A percentile compares a stretch with the other conserved stretches of the same genome.
phyloP scores from a whole-genome alignment of 2,888 invertebrate genomes.

The Dryocosmus kuriphilus region DNA sequence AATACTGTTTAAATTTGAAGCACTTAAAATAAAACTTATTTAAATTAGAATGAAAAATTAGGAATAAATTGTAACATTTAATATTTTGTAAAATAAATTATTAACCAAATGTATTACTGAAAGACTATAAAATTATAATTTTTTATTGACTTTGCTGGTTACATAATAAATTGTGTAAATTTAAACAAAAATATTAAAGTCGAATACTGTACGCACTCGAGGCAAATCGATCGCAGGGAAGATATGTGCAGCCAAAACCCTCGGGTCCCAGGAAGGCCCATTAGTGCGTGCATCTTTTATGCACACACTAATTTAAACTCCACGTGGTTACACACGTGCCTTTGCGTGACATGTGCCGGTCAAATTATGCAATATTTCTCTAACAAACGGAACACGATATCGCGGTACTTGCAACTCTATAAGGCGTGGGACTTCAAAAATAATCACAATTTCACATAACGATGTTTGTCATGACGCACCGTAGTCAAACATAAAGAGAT shows the following conservation, averaged over 20 bases:
- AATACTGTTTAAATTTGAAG: no score
- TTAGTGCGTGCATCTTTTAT: slow-evolving; percentile 10
- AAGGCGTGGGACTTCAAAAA: slow-evolving; percentile 57
- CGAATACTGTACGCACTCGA: not conserved
- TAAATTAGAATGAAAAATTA: no score
- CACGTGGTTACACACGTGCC: slow-evolving; percentile 9
- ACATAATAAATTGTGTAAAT: not conserved
- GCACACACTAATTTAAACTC: slow-evolving; percentile 12
- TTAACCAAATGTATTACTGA: no score
- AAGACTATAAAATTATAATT: no score
- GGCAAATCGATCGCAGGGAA: not conserved
- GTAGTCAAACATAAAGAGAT: not conserved
- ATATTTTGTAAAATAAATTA: no score
- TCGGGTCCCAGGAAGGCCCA: not conserved
- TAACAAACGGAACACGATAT: slow-evolving; percentile 60
- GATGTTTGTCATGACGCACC: slow-evolving; percentile 3
- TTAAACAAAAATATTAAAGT: not conserved
- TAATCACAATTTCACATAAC: slow-evolving; percentile 43
- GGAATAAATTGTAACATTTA: no score
- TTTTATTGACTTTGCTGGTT: no score
- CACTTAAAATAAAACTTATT: no score
- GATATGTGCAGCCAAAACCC: not conserved
- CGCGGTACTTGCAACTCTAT: slow-evolving; percentile 53
- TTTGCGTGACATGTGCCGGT: not conserved
- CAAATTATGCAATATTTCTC: slow-evolving; percentile 20